A percentile compares a stretch with the other conserved stretches of the same genome.
Conservation (phyloP, 2,797 vertebrate genomes). For the Avahi laniger region DNA sequence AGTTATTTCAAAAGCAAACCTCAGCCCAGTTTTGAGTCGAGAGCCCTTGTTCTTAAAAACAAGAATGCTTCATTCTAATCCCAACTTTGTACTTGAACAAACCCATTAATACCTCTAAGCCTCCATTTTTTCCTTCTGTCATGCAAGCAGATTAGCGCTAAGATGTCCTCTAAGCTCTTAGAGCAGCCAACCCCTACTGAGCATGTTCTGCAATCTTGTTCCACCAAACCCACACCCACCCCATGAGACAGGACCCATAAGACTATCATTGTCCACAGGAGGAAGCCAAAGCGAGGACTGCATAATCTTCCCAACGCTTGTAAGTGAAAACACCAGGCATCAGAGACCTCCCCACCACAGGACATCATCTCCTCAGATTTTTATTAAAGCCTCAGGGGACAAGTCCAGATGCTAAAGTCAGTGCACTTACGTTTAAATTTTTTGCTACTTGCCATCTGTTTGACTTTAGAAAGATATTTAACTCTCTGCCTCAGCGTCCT, state of each 20-base stretch:
- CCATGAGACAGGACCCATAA: neutral
- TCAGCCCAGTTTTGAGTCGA: neutral
- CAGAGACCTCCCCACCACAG: accelerated
- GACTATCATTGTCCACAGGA: neutral
- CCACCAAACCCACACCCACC: neutral
- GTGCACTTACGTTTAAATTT: neutral
- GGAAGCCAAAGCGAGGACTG: accelerated
- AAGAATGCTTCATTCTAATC: neutral
- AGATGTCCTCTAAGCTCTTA: neutral
- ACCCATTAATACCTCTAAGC: neutral
- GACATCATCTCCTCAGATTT: neutral
- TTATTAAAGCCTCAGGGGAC: neutral
- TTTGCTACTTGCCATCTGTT: neutral
- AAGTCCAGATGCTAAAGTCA: neutral
- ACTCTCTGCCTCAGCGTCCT: neutral
- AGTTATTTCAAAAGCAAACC: neutral
- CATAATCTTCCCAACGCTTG: neutral
- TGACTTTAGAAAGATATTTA: neutral
- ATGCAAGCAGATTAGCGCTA: neutral
- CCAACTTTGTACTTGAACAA: neutral
- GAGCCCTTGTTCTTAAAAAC: neutral
- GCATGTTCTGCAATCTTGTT: neutral
- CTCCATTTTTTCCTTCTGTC: neutral
- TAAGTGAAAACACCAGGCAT: neutral
- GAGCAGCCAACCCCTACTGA: neutral